Percentiles rank a stretch among this genome's conserved stretches.
These are phyloP conservation scores for Pristionchus mayeri DNA, from an alignment of 2,888 invertebrate genomes.

Conservation along the genomic window DNA sequence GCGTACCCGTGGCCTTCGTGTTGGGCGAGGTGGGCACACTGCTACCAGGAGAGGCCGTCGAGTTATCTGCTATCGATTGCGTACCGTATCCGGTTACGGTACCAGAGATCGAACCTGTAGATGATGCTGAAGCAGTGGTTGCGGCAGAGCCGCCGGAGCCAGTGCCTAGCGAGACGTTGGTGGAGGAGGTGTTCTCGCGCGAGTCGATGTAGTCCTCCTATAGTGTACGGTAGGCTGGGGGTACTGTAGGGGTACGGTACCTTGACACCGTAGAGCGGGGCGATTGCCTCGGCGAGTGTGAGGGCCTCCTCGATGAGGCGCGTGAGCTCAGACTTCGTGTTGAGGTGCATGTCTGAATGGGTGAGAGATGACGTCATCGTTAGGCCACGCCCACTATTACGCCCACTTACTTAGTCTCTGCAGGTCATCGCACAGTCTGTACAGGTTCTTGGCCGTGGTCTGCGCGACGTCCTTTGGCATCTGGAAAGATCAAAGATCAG, in stretches of 20 bases:
- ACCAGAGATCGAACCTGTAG: background rate
- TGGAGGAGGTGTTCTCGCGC: background rate
- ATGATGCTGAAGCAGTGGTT: background rate
- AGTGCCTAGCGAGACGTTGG: background rate
- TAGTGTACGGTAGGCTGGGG: background rate
- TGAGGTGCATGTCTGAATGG: background rate
- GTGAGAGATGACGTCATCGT: background rate
- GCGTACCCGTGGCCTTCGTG: background rate
- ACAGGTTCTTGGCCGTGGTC: conserved; percentile 29
- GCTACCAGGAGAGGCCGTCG: background rate
- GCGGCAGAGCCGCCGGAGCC: background rate
- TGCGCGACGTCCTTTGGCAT: conserved; percentile 27
- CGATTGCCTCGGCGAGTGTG: background rate
- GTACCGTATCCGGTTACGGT: background rate
- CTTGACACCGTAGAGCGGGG: conserved; percentile 14
- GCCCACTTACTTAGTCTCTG: background rate
- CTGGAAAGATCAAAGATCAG: background rate
- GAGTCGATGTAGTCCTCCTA: background rate
- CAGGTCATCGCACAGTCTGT: conserved; percentile 13
- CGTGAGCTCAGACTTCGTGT: background rate
- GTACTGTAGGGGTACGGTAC: background rate
- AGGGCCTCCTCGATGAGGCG: background rate
- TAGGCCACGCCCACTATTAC: background rate
- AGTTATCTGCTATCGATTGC: background rate
- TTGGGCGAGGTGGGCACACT: background rate